Conservation (phyloP, 2,797 vertebrate genomes). For the Karalla daura region DNA sequence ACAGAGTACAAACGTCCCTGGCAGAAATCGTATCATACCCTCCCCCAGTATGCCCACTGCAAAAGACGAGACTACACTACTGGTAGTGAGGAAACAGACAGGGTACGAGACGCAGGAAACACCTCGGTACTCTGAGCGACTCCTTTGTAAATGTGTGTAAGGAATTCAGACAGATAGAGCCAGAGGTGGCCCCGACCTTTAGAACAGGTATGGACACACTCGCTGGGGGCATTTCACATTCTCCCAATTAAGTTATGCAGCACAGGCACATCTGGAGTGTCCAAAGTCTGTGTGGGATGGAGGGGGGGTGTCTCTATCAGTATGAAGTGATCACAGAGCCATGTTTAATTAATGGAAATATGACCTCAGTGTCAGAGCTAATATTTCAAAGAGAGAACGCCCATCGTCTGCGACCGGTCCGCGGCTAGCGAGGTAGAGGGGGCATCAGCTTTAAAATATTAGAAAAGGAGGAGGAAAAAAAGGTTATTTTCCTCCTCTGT, state of each 20-base stretch:
- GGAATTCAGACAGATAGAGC: constrained; percentile 58
- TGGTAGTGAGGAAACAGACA: too few species aligned
- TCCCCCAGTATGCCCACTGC: too few species aligned
- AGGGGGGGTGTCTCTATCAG: constrained; percentile 67
- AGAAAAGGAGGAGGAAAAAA: neutral
- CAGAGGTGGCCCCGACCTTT: constrained; percentile 66
- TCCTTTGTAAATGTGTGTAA: constrained; percentile 27
- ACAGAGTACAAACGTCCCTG: too few species aligned
- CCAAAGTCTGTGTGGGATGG: constrained; percentile 63
- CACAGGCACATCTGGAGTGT: constrained; percentile 70
- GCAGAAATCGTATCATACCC: too few species aligned
- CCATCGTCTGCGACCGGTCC: constrained; percentile 27
- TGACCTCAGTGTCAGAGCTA: constrained; percentile 74
- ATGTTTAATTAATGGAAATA: constrained; percentile 80
- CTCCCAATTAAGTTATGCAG: constrained; percentile 78
- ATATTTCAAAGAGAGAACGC: constrained; percentile 68
- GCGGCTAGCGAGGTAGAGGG: constrained; percentile 14
- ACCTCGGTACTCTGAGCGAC: constrained; percentile 1
- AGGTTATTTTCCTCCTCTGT: neutral
- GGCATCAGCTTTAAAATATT: constrained; percentile 13
- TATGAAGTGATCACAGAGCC: constrained; percentile 69
- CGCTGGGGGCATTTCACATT: constrained; percentile 74
- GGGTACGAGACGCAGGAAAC: constrained; percentile 20
- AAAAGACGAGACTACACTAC: too few species aligned
- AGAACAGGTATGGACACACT: constrained; percentile 57